Evolutionary conservation across 1,140 invertebrate species (phyloP).

Genomic region (Euwallacea similis): DNA sequence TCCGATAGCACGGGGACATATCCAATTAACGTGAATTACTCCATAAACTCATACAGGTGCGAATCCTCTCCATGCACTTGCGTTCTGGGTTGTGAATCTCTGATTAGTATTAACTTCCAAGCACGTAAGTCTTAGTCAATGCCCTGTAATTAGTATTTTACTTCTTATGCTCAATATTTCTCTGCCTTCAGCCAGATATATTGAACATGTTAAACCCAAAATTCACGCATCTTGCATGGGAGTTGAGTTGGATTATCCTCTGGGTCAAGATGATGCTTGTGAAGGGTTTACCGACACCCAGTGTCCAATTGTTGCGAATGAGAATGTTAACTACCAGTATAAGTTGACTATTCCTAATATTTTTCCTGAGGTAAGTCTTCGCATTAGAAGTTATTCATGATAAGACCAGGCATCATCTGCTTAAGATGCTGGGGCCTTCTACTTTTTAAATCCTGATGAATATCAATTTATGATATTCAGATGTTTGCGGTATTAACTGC

Average conservation of each 20-base stretch:
- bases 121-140: conserved; percentile 18
- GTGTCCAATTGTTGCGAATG: conserved; percentile 37
- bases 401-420: no score
- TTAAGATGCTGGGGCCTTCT: no score
- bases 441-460: no score
- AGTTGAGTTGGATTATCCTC: conserved; percentile 31
- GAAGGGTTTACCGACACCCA: conserved; percentile 36
- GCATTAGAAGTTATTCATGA: no score
- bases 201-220: conserved; percentile 35
- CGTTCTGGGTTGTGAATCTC: conserved; percentile 14
- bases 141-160: background rate
- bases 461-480: no score
- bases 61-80: conserved; percentile 18
- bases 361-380: conserved; percentile 33
- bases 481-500: no score
- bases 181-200: conserved; percentile 32
- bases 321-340: conserved; percentile 35
- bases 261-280: conserved; percentile 37
- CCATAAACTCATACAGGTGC: conserved; percentile 27
- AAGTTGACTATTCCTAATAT: conserved; percentile 24
- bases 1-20: conserved; percentile 14
- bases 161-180: background rate
- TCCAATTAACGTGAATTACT: conserved; percentile 22
- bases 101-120: conserved; percentile 16
- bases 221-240: conserved; percentile 29